These are phyloP conservation scores for Epinotia ramella DNA, from an alignment of 2,888 invertebrate genomes.

Conservation along the genomic window DNA sequence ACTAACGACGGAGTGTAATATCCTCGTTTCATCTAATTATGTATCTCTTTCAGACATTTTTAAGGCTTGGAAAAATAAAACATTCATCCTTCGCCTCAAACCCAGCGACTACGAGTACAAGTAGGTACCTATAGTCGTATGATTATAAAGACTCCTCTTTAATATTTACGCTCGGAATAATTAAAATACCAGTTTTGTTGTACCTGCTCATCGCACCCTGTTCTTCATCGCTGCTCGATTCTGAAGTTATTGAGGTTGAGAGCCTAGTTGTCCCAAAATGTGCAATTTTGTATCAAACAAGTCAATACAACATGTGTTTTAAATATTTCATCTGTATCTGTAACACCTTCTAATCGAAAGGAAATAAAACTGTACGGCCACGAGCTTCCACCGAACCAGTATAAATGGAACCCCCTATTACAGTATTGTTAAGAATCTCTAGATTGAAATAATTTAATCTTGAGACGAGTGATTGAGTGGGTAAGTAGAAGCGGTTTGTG, in stretches of 20 bases:
- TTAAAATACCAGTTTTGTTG: neutral
- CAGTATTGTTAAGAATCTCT: neutral
- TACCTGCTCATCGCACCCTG: neutral
- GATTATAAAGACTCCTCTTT: neutral
- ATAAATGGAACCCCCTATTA: neutral
- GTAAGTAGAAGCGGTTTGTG: neutral
- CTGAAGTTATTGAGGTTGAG: too few species aligned
- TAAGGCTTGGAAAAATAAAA: neutral
- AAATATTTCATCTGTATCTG: too few species aligned
- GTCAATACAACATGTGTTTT: too few species aligned
- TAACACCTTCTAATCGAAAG: too few species aligned
- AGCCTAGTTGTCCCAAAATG: too few species aligned
- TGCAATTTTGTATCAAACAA: too few species aligned
- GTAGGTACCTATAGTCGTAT: too few species aligned
- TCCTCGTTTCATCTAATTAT: constrained; percentile 17
- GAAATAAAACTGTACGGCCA: neutral
- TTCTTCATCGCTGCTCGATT: too few species aligned
- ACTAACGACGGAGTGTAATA: constrained; percentile 31
- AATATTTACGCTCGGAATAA: neutral
- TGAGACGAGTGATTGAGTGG: neutral
- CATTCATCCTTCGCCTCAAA: neutral
- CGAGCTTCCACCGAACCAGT: neutral
- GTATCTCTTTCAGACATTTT: neutral
- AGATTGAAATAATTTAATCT: neutral
- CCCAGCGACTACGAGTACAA: neutral